Percentiles rank a stretch among this genome's conserved stretches.
Conservation (phyloP, 2,113 vertebrate species). For the Bubo bubo region DNA sequence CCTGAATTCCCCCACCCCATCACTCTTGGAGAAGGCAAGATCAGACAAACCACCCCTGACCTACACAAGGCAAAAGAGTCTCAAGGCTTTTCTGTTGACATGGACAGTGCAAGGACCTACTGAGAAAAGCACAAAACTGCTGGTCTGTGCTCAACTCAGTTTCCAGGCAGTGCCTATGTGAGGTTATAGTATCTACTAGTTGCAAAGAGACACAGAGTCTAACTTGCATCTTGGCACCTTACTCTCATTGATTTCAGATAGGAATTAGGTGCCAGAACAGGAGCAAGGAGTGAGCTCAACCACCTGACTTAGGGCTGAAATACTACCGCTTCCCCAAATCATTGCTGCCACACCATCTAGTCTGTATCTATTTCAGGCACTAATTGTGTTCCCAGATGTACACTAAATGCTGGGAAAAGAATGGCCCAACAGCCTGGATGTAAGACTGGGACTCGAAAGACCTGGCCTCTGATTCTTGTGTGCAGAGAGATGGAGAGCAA, state of each 20-base stretch:
- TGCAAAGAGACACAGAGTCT: slow-evolving; percentile 46
- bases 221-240: slow-evolving; percentile 29
- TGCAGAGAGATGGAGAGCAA: neutral
- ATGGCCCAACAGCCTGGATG: neutral
- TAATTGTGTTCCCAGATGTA: neutral
- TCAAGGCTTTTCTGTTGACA: neutral
- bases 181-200: neutral
- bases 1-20: too few species aligned
- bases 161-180: neutral
- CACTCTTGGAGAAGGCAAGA: neutral
- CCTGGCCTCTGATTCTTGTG: neutral
- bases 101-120: rapidly evolving
- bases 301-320: neutral
- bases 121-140: neutral
- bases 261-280: neutral
- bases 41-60: neutral
- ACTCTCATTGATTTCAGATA: slow-evolving; percentile 25
- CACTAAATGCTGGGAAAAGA: neutral
- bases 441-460: rapidly evolving
- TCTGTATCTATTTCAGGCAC: neutral
- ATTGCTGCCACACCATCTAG: neutral
- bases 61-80: rapidly evolving
- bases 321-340: neutral
- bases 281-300: neutral
- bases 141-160: rapidly evolving